Percentiles rank a stretch among this genome's conserved stretches.
Conservation (phyloP, 2,888 invertebrate species). For the Erebia palarica region DNA sequence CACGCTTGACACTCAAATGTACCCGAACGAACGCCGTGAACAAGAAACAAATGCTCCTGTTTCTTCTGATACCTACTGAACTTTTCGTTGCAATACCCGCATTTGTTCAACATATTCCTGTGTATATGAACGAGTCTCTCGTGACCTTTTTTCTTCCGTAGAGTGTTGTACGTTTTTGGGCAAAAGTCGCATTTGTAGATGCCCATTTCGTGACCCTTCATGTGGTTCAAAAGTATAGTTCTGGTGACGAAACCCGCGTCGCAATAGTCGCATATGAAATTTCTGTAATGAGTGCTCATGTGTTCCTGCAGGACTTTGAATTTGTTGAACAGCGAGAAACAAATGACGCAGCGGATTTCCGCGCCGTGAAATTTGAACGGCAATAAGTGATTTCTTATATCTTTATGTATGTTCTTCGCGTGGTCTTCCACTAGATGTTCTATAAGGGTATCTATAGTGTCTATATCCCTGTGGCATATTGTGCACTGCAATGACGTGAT, state of each 20-base stretch:
- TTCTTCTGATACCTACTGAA: conserved; percentile 37
- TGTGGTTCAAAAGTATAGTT: conserved; percentile 35
- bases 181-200: conserved; percentile 47
- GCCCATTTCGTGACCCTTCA: conserved; percentile 39
- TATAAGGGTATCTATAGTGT: conserved; percentile 47
- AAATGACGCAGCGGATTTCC: conserved; percentile 46
- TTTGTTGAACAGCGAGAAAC: conserved; percentile 43
- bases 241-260: conserved; percentile 46
- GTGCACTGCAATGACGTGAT: conserved; percentile 52
- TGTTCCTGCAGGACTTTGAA: conserved; percentile 52
- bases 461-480: conserved; percentile 45
- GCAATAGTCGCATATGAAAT: conserved; percentile 51
- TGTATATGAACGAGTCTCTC: conserved; percentile 39
- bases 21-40: conserved; percentile 43
- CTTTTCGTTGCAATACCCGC: conserved; percentile 47
- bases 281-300: conserved; percentile 51
- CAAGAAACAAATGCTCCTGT: conserved; percentile 45
- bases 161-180: conserved; percentile 44
- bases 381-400: conserved; percentile 52
- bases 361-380: conserved; percentile 53
- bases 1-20: conserved; percentile 45
- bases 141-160: conserved; percentile 44
- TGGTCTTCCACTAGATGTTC: conserved; percentile 49
- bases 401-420: conserved; percentile 45
- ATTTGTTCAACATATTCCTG: conserved; percentile 44